phyloP scores from a whole-genome alignment of 2,113 vertebrate genomes.

The Cyphotilapia sp. region DNA sequence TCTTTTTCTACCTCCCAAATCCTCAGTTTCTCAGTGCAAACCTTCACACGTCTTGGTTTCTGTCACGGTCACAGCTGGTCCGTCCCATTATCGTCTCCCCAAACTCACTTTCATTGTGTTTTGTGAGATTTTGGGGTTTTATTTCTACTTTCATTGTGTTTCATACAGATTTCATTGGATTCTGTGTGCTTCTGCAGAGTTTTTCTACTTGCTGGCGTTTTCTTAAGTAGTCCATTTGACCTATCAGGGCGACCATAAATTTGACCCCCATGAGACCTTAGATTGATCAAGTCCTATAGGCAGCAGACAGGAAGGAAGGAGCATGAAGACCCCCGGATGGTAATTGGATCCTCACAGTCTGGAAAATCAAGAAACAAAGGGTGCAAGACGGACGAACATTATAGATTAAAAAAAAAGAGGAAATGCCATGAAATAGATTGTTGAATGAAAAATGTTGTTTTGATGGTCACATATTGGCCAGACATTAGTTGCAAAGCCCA shows the following conservation, averaged over 20 bases:
- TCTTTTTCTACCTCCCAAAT: background rate
- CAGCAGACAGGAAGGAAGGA: background rate
- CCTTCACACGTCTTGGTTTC: background rate
- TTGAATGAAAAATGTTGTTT: slow-evolving; percentile 4
- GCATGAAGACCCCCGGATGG: background rate
- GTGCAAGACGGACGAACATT: background rate
- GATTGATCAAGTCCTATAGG: slow-evolving; percentile 31
- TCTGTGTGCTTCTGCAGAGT: background rate
- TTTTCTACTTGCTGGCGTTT: background rate
- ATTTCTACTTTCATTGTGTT: background rate
- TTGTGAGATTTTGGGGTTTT: background rate
- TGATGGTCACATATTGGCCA: slow-evolving; percentile 1
- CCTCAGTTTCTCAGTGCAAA: background rate
- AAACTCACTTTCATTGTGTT: background rate
- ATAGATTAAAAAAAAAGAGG: background rate
- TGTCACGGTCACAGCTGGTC: background rate
- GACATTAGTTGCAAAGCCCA: background rate
- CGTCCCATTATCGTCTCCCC: background rate
- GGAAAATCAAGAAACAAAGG: background rate
- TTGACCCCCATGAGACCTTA: background rate
- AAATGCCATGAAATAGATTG: background rate
- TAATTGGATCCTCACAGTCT: slow-evolving; percentile 26
- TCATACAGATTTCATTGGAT: background rate
- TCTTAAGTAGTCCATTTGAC: background rate
- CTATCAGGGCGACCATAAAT: background rate